A percentile compares a stretch with the other conserved stretches of the same genome.
phyloP scores from a whole-genome alignment of 2,113 vertebrate genomes.

The Pardalotus punctatus region DNA sequence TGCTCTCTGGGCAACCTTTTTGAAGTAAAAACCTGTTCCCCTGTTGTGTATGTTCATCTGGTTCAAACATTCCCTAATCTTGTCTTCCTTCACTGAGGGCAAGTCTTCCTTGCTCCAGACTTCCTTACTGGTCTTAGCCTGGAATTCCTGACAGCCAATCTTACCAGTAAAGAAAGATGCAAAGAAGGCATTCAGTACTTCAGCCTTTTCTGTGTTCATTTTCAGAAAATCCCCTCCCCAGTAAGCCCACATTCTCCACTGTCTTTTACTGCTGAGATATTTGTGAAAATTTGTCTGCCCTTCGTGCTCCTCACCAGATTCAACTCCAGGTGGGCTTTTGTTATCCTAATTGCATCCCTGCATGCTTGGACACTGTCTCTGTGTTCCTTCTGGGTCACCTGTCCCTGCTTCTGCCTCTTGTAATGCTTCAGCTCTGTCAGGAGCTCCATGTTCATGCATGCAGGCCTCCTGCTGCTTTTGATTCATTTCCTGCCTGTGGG shows the following conservation, averaged over 20 bases:
- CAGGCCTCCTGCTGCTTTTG: not conserved
- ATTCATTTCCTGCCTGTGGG: not conserved
- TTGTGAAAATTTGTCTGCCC: not conserved
- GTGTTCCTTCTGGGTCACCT: not conserved
- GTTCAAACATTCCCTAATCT: not conserved
- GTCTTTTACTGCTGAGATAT: not conserved
- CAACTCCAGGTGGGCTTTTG: not conserved
- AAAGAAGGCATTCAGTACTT: not conserved
- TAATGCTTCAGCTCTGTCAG: not conserved
- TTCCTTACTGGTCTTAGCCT: not conserved
- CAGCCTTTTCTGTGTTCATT: not conserved
- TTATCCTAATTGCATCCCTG: not conserved
- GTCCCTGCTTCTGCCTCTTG: not conserved
- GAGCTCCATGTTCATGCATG: not conserved
- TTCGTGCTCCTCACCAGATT: not conserved
- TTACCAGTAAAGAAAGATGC: not conserved
- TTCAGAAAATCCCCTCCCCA: not conserved
- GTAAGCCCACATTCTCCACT: not conserved
- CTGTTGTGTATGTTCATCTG: not conserved
- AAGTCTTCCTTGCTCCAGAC: not conserved
- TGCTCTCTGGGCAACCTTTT: not conserved
- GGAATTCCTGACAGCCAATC: not conserved
- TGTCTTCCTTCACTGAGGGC: not conserved
- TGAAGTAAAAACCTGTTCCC: not conserved
- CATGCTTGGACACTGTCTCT: not conserved